Base-by-base conservation (phyloP, 2,888 invertebrate genomes). In the Aphidius colemani region DNA sequence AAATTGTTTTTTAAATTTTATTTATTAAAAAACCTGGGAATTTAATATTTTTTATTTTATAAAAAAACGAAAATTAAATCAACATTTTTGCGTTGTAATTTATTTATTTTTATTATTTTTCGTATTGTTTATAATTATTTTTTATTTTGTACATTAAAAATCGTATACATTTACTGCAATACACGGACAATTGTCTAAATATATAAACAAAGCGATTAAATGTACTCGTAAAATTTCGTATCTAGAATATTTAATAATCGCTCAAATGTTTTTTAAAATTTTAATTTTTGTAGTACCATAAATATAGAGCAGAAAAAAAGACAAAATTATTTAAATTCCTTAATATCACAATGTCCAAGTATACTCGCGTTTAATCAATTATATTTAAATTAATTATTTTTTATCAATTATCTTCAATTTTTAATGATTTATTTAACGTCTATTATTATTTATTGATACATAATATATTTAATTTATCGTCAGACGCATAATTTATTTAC, bases 131-230 rank as follows among this genome's bases (percentile, higher is more conserved):
- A 30, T 30, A 45, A 57, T 7, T 44, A 45, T 57, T 46, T 53
- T 66, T 70, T 64, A 67, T 74, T 81, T 82, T 82, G 82, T 82
- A 82, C 81, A 82, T 82, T 78, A 78, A 80, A 82, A 82, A 80
- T 82, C 82, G 82, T 82, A 81, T 82, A 82, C 82, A 72, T 78
- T 81, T 72, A 76, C 3, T 80, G 68, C 61, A 74, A 76, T 81
- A 82, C 81, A 82, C 75, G 74, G 78, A 81, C 73, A 78, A 79
- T 66, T 77, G 74, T 72, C 78, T 81, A 81, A 72, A 75, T 66
- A 72, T 72, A 72, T 70, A 72, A 63, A 58, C 59, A 56, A 62
- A 67, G 64, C 63, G 59, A 66, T 70, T 66, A 66, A 63, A 63
- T 63, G 66, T 63, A 57, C 13, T 30, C 51, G 56, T 45, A 71